A percentile compares a stretch with the other conserved stretches of the same genome.
These are phyloP conservation scores for Phrynocephalus forsythii DNA, from an alignment of 2,797 vertebrate species.

Conservation along the genomic window DNA sequence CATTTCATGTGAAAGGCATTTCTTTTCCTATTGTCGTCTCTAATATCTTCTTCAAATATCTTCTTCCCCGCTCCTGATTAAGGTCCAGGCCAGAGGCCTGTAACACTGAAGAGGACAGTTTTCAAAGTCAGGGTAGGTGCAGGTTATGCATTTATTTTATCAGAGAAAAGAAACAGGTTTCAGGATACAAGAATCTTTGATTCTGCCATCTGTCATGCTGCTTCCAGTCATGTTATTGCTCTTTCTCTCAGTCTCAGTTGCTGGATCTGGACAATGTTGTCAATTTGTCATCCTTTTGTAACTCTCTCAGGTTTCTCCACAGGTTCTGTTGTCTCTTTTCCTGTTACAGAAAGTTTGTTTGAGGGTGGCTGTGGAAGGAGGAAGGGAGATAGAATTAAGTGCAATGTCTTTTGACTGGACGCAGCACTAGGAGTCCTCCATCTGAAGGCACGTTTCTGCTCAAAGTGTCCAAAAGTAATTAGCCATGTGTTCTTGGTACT, in stretches of 20 bases:
- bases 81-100: constrained; percentile 51
- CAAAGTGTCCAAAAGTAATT: background rate
- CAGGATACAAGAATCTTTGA: background rate
- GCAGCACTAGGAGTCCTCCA: background rate
- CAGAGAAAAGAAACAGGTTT: background rate
- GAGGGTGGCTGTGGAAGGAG: background rate
- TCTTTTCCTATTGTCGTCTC: background rate
- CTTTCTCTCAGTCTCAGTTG: too few relatives aligned
- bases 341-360: too few relatives aligned
- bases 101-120: constrained; percentile 39
- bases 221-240: background rate
- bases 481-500: background rate
- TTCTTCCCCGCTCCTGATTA: constrained; percentile 19
- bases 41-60: background rate
- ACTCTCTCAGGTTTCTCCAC: background rate
- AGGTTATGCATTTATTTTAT: background rate
- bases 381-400: background rate
- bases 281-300: too few relatives aligned
- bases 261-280: too few relatives aligned
- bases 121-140: constrained; percentile 59
- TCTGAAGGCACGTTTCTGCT: background rate
- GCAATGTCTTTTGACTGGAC: too few relatives aligned
- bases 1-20: background rate
- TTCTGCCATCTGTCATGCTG: too few relatives aligned
- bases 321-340: too few relatives aligned